A percentile compares a stretch with the other conserved stretches of the same genome.
Evolutionary conservation across 2,888 invertebrate genomes (phyloP).

Genomic region (Leptodirus hochenwartii): DNA sequence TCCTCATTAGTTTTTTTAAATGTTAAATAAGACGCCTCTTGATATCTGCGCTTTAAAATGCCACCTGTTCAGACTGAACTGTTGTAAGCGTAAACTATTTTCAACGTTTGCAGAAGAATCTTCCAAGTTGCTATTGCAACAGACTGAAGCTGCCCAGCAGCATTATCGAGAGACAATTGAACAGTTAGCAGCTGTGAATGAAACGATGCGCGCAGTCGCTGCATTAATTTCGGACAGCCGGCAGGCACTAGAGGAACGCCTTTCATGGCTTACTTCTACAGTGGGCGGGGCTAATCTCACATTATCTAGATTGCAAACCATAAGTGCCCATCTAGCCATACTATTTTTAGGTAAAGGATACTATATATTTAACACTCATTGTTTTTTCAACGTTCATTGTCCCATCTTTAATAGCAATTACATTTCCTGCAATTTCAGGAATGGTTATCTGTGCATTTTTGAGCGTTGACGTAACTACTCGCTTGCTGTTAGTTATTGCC

Average conservation of each 20-base stretch:
- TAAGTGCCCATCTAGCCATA: no score
- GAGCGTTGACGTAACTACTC: conserved; percentile 18
- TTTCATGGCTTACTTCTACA: conserved; percentile 22
- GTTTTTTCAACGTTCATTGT: no score
- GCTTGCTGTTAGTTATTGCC: conserved; percentile 19
- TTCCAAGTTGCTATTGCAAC: conserved; percentile 26
- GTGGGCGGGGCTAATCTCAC: conserved; percentile 25
- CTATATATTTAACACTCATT: conserved; percentile 8
- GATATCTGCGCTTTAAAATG: no score
- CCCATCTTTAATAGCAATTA: no score
- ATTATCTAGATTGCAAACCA: conserved; percentile 22
- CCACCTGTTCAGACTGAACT: no score
- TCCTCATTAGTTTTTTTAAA: no score
- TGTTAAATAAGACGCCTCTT: no score
- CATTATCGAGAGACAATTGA: conserved; percentile 31
- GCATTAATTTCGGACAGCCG: conserved; percentile 21
- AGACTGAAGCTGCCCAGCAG: conserved; percentile 28
- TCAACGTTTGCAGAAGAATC: conserved; percentile 22
- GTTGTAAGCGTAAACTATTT: background rate
- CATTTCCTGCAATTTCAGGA: conserved; percentile 16
- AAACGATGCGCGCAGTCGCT: conserved; percentile 28
- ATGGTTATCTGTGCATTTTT: conserved; percentile 26
- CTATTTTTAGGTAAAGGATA: conserved; percentile 15
- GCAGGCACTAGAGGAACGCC: conserved; percentile 22
- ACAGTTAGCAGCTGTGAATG: conserved; percentile 29